Evolutionary conservation across 2,888 invertebrate species (phyloP).

Genomic region (Noctua janthe): DNA sequence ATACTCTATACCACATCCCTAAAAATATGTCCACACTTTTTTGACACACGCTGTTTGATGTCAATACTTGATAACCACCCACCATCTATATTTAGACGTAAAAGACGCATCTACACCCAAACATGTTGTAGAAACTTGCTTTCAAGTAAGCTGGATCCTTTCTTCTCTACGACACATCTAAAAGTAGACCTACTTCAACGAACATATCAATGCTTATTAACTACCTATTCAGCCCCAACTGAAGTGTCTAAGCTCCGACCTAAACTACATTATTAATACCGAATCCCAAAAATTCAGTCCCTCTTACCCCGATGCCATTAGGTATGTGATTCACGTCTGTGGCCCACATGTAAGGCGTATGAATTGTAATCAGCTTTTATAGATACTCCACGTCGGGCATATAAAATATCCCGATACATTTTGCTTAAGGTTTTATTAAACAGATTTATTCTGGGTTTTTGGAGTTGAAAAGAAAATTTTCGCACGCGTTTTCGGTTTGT

Average conservation of each 20-base stretch:
- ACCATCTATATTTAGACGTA: neutral
- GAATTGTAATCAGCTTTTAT: constrained; percentile 65
- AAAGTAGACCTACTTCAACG: neutral
- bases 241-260: constrained; percentile 23
- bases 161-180: neutral
- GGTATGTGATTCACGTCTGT: constrained; percentile 56
- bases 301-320: constrained; percentile 35
- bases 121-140: neutral
- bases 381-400: constrained; percentile 54
- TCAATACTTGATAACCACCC: neutral
- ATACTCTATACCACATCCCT: neutral
- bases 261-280: constrained; percentile 16
- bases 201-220: constrained; percentile 14
- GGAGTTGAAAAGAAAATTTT: constrained; percentile 53
- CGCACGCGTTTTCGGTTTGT: constrained; percentile 29
- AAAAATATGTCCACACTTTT: neutral
- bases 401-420: constrained; percentile 60
- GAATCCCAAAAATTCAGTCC: constrained; percentile 26
- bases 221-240: constrained; percentile 9
- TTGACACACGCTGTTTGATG: neutral
- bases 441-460: constrained; percentile 60
- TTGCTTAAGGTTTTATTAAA: constrained; percentile 52
- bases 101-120: neutral
- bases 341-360: constrained; percentile 54
- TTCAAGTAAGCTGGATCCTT: neutral